Base-by-base conservation (phyloP, 1,140 invertebrate genomes). In the Delia radicum region DNA sequence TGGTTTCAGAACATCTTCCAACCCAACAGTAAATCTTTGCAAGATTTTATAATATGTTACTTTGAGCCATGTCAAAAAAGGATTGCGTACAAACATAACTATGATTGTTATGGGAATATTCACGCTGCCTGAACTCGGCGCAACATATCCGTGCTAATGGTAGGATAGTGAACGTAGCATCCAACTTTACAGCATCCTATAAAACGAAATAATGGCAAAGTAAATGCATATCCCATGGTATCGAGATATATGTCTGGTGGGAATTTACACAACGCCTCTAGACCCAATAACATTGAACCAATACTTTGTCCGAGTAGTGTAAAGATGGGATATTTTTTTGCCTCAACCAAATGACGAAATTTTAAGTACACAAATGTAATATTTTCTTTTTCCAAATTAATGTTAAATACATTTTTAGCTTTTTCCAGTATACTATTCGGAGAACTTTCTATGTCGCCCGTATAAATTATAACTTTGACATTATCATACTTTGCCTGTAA, bases 141-240 rank as follows among this genome's bases (percentile, higher is more conserved):
- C 74, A 98, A 88, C 98, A 99, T 99, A 81, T 98, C 96, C 0
- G 91, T 92, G 65, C 96, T 98, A 77, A 99, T 97, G 1, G 95
- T 96, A 0, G 98, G 98, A 88, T 99, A 99, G 88, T 99, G 98
- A 1, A 96, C 93, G 85, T 99, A 99, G 77, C 92, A 94, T 8
- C 90, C 94, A 3, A 97, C 92, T 79, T 91, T 92, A 79, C 94
- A 96, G 13, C 90, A 88, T 7, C 93, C 95, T 75, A 98, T 84
- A 81, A 91, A 94, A 74, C 92, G 92, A 87, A 99, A 98, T 33
- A 98, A 81, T 0, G 96, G 96, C 79, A 95, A 90, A 0, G 96
- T 96, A 86, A 98, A 99, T 0, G 96, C 93, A 87, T 94, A 98
- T 3, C 98, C 98, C 90, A 96, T 98, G 4, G 96, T 98, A 82